phyloP scores from a whole-genome alignment of 2,113 vertebrate species.

The Embiotoca jacksoni region DNA sequence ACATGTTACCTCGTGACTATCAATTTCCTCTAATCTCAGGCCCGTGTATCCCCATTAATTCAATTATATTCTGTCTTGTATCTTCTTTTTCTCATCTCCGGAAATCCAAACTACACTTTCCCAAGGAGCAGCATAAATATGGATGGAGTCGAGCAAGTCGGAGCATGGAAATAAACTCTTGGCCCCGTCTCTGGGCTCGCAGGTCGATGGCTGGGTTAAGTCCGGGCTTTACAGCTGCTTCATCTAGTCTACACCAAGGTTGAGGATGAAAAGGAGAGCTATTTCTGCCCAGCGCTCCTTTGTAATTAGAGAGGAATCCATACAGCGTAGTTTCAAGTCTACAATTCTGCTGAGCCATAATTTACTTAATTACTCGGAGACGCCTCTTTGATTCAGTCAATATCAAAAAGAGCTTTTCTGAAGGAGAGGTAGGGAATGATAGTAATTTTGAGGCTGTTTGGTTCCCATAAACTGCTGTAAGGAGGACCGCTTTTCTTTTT shows the following conservation, averaged over 20 bases:
- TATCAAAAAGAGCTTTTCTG: constrained; percentile 71
- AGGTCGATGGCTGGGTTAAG: constrained; percentile 67
- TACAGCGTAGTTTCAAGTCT: constrained; percentile 59
- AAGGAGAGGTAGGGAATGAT: constrained; percentile 63
- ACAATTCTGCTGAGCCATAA: constrained; percentile 68
- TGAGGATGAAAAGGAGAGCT: constrained; percentile 69
- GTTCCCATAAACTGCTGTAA: constrained; percentile 38
- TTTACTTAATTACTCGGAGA: constrained; percentile 76
- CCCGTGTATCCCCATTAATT: constrained; percentile 30
- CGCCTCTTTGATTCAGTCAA: constrained; percentile 71
- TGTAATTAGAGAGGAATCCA: constrained; percentile 77
- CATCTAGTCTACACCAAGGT: constrained; percentile 58
- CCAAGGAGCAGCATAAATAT: constrained; percentile 59
- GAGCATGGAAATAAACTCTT: constrained; percentile 49
- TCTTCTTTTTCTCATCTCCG: constrained; percentile 39
- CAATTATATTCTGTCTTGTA: constrained; percentile 9
- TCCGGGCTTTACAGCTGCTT: constrained; percentile 69
- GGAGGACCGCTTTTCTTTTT: neutral
- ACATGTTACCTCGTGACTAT: neutral
- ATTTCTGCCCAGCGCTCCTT: constrained; percentile 71
- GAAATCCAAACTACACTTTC: constrained; percentile 63
- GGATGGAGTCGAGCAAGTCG: constrained; percentile 3
- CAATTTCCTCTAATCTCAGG: constrained; percentile 40
- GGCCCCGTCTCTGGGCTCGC: constrained; percentile 23
- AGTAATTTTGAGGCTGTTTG: constrained; percentile 69